These are phyloP conservation scores for Acholoe squamosa DNA, from an alignment of 2,888 invertebrate genomes.

Conservation along the genomic window DNA sequence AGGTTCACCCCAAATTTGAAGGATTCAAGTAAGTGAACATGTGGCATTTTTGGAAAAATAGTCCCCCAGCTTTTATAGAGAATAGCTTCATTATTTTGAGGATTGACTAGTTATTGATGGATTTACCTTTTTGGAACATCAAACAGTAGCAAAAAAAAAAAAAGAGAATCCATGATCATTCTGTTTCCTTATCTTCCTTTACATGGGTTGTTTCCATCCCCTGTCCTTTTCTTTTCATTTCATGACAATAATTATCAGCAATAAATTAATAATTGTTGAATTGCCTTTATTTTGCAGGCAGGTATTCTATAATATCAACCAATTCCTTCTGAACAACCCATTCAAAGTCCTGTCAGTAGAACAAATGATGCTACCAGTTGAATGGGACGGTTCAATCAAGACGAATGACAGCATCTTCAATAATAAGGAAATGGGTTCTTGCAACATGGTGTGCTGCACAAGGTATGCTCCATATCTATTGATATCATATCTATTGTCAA, in stretches of 20 bases:
- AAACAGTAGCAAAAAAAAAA: no score
- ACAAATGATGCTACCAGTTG: neutral
- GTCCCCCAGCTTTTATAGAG: no score
- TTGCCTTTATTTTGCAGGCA: neutral
- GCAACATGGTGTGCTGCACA: neutral
- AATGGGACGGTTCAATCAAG: neutral
- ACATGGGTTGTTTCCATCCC: no score
- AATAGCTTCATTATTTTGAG: neutral
- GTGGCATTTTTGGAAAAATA: neutral
- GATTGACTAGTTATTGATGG: neutral
- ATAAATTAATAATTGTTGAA: no score
- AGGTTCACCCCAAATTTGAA: constrained; percentile 36
- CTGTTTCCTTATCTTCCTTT: no score
- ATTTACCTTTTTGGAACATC: neutral
- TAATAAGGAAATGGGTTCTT: neutral
- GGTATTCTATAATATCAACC: constrained; percentile 2
- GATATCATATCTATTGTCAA: no score
- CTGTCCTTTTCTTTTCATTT: no score
- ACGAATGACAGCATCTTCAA: constrained; percentile 1
- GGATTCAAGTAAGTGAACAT: constrained; percentile 23
- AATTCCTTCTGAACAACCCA: neutral
- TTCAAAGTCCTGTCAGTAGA: neutral
- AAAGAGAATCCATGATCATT: no score
- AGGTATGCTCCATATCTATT: no score
- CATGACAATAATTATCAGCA: no score